phyloP scores from a whole-genome alignment of 2,888 invertebrate species.

The Aleiodes leptofemur region DNA sequence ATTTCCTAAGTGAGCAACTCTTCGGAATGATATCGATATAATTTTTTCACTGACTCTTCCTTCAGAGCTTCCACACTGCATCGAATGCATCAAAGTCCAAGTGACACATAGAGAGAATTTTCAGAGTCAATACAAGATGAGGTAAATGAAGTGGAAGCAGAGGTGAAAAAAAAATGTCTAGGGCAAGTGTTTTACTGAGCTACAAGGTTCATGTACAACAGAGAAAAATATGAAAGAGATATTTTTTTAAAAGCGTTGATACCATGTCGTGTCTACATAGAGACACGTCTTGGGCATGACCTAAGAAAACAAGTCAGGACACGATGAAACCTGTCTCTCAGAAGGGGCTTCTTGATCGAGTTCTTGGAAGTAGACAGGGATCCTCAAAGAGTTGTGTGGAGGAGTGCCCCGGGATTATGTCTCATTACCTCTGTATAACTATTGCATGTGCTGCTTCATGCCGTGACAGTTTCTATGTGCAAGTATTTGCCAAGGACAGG shows the following conservation, averaged over 20 bases:
- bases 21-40: too few species aligned
- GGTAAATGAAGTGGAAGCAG: slow-evolving; percentile 24
- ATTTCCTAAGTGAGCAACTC: too few species aligned
- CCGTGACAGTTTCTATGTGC: too few species aligned
- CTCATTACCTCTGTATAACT: too few species aligned
- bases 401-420: background rate
- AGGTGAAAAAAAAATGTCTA: slow-evolving; percentile 46
- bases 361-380: slow-evolving; percentile 14
- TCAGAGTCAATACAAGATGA: background rate
- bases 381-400: background rate
- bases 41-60: too few species aligned
- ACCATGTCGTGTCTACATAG: background rate
- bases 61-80: too few species aligned
- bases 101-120: too few species aligned
- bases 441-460: too few species aligned
- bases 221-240: background rate
- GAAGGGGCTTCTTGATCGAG: background rate
- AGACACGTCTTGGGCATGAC: slow-evolving; percentile 15
- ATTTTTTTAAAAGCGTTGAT: background rate
- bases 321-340: slow-evolving; percentile 16
- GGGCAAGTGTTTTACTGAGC: slow-evolving; percentile 30
- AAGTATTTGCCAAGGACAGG: too few species aligned
- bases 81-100: too few species aligned
- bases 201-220: slow-evolving; percentile 15
- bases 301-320: slow-evolving; percentile 20